Evolutionary conservation across 1,140 invertebrate species (phyloP).

Genomic region (Eriocheir sinensis): DNA sequence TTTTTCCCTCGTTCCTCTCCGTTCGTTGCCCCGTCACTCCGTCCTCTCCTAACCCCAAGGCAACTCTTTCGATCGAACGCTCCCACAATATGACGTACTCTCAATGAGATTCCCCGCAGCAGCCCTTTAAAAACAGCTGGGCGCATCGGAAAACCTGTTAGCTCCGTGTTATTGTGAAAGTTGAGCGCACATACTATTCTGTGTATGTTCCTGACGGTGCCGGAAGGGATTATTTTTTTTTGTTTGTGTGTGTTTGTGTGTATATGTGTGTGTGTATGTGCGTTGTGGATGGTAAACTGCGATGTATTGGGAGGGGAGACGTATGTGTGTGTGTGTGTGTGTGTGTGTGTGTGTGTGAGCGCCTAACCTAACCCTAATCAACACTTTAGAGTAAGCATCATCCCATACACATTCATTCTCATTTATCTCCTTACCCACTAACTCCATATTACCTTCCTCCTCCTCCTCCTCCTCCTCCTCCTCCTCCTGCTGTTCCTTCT

Average conservation of each 20-base stretch:
- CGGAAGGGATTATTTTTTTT: too few species aligned
- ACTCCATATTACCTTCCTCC: background rate
- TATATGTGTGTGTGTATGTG: background rate
- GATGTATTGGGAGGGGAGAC: too few species aligned
- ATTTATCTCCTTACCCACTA: background rate
- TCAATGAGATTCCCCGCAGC: background rate
- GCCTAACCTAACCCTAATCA: background rate
- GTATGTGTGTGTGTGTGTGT: too few species aligned
- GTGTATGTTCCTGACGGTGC: too few species aligned
- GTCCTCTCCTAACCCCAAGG: background rate
- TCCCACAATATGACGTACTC: background rate
- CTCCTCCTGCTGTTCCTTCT: too few species aligned
- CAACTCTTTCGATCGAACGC: background rate
- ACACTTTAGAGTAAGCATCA: background rate
- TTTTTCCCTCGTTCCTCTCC: background rate
- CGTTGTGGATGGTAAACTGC: too few species aligned
- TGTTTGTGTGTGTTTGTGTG: background rate
- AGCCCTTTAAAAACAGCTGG: background rate
- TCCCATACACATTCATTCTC: background rate
- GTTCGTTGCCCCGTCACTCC: background rate
- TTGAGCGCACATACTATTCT: background rate
- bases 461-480: background rate
- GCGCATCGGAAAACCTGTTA: background rate
- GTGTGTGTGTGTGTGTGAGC: background rate
- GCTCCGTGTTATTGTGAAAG: background rate